phyloP scores from a whole-genome alignment of 1,140 invertebrate genomes.

The Thaumatotibia leucotreta region DNA sequence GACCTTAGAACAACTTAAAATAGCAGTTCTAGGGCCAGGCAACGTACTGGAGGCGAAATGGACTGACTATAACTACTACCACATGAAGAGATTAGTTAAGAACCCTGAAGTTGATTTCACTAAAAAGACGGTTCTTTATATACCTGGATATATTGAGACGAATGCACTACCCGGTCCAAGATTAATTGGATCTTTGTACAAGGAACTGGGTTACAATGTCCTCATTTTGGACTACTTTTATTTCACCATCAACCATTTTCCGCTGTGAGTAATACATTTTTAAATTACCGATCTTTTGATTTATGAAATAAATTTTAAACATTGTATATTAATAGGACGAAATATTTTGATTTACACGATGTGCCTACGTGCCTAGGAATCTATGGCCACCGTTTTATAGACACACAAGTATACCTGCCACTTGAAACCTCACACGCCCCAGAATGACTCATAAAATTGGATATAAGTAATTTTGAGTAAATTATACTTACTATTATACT shows the following conservation, averaged over 20 bases:
- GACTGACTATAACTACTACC: constrained; percentile 40
- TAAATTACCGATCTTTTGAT: background rate
- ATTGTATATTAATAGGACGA: too few species aligned
- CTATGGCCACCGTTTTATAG: too few species aligned
- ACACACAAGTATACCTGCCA: too few species aligned
- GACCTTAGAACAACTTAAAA: background rate
- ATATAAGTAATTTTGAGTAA: too few species aligned
- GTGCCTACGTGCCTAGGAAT: too few species aligned
- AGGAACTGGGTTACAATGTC: constrained; percentile 44
- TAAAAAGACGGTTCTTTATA: constrained; percentile 43
- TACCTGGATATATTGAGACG: constrained; percentile 49
- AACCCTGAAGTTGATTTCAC: constrained; percentile 43
- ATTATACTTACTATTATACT: too few species aligned
- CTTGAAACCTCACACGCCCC: too few species aligned
- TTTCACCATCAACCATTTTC: background rate
- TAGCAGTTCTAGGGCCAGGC: background rate
- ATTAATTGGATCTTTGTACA: constrained; percentile 27
- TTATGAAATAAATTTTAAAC: too few species aligned
- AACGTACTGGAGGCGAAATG: background rate
- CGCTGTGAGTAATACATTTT: background rate
- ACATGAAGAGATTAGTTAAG: constrained; percentile 42
- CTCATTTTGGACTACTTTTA: constrained; percentile 25
- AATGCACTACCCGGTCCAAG: constrained; percentile 32
- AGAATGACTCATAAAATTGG: too few species aligned
- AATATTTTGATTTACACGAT: too few species aligned